Base-by-base conservation (phyloP, 2,888 invertebrate genomes). In the Monopis laevigella region DNA sequence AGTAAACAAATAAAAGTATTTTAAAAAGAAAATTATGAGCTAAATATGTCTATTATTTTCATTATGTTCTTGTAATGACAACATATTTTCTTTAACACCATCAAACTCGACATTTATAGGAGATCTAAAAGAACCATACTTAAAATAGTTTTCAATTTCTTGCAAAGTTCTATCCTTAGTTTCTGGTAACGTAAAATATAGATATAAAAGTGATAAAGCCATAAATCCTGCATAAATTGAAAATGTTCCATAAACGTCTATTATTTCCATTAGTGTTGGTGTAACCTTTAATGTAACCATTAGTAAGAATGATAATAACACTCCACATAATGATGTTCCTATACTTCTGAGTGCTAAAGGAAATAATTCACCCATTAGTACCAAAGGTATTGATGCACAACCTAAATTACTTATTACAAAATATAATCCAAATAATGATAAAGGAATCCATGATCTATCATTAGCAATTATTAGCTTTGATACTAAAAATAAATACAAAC, bases 381-480 rank as follows among this genome's bases (percentile, higher is more conserved):
- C 41, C 16, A 45, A 28, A 32, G 41, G 32, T 28, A 44, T 29
- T 21, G 35, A 43, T 4, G 66, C 61, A 40, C 68, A 65, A 1
- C 72, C 74, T 13, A 72, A 56, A 46, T 71, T 74, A 0, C 55
- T 55, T 12, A 70, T 43, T 12, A 68, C 50, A 32, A 68, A 67
- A 44, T 62, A 72, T 1, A 56, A 16, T 1, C 55, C 51, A 14
- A 70, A 65, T 8, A 72, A 34, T 1, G 47, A 28, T 17, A 64
- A 44, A 1, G 67, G 56, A 40, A 70, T 50, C 56, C 58, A 60
- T 0, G 54, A 24, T 13, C 48, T 51, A 2, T 53, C 51, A 5
- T 52, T 54, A 0, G 63, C 43, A 11, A 67, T 49, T 0, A 58
- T 44, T 0, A 43, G 50, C 19, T 42, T 49, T 8, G 55, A 49